Conservation (phyloP, 2,888 invertebrate genomes). For the Alloscopus bannaensis region DNA sequence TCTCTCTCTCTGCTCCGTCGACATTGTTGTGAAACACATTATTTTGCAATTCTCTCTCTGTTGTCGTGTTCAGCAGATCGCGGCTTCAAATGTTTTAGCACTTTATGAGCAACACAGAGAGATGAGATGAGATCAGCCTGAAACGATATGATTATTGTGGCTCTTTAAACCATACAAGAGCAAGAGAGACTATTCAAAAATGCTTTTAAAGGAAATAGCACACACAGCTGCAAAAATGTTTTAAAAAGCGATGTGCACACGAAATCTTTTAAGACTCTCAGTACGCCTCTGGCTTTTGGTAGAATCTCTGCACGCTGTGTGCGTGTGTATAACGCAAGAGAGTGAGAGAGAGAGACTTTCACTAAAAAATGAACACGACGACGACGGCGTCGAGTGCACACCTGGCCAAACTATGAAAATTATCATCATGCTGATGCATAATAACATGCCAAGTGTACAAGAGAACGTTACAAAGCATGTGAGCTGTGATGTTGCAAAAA, state of each 20-base stretch:
- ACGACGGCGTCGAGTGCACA: too few relatives aligned
- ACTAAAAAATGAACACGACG: slow-evolving; percentile 49
- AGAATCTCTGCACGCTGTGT: neutral
- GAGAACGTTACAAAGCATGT: too few relatives aligned
- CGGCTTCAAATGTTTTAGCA: neutral
- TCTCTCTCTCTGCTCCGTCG: too few relatives aligned
- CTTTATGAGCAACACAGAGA: neutral
- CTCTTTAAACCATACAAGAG: neutral
- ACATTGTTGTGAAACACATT: slow-evolving; percentile 68
- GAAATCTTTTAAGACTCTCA: neutral
- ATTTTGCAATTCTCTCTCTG: slow-evolving; percentile 70
- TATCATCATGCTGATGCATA: too few relatives aligned
- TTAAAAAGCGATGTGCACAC: neutral
- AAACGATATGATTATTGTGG: slow-evolving; percentile 43
- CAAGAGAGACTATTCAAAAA: neutral
- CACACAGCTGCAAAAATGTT: slow-evolving; percentile 54
- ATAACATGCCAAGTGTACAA: too few relatives aligned
- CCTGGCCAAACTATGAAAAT: too few relatives aligned
- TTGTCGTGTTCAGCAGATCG: slow-evolving; percentile 39
- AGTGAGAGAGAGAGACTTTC: slow-evolving; percentile 63
- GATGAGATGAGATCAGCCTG: slow-evolving; percentile 37
- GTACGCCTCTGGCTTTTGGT: neutral
- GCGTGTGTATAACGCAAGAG: neutral
- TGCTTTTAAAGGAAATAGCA: slow-evolving; percentile 46
- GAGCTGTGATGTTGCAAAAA: slow-evolving; percentile 11